These are phyloP conservation scores for Tenthredo amoena DNA, from an alignment of 2,888 invertebrate species.

Conservation along the genomic window DNA sequence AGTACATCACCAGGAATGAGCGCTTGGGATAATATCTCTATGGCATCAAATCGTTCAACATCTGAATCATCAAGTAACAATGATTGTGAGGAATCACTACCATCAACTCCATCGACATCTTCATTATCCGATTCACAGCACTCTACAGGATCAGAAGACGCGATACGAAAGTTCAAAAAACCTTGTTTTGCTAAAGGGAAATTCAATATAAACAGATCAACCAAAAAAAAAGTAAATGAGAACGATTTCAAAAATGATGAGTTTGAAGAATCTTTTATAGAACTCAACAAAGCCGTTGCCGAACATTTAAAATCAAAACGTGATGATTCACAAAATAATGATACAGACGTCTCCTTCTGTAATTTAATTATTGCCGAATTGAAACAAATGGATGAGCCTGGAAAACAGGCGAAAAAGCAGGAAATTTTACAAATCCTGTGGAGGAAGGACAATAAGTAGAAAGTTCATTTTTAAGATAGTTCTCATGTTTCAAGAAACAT, in stretches of 20 bases:
- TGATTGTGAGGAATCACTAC: no score
- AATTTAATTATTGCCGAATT: neutral
- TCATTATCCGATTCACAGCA: no score
- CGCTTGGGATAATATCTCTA: no score
- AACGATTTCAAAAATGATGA: neutral
- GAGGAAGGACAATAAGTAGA: neutral
- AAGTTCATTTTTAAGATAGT: neutral
- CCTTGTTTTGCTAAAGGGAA: no score
- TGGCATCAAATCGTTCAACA: no score
- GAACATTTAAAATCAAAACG: neutral
- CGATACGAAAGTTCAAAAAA: no score
- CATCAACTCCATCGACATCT: no score
- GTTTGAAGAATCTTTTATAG: neutral
- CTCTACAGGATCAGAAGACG: no score
- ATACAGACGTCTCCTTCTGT: neutral
- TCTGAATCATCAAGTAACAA: no score
- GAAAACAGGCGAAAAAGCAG: neutral
- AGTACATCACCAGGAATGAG: no score
- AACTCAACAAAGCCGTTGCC: neutral
- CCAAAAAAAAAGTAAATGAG: neutral
- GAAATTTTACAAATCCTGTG: constrained; percentile 14
- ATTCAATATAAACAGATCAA: no score
- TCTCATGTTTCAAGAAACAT: neutral
- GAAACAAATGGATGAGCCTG: neutral
- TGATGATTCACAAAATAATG: neutral